These are phyloP conservation scores for Bombus superbus DNA, from an alignment of 1,140 invertebrate genomes.

Conservation along the genomic window DNA sequence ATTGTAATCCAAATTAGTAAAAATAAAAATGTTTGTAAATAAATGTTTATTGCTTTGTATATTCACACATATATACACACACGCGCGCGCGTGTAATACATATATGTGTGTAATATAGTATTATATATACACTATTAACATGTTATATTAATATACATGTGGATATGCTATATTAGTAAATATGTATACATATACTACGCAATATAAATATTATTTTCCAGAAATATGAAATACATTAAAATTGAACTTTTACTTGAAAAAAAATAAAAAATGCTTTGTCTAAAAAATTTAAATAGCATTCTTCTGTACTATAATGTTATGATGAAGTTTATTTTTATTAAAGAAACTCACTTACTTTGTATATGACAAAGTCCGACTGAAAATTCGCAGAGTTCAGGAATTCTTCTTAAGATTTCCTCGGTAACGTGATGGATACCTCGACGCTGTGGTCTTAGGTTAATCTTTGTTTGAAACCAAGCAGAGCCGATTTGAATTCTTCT, in stretches of 20 bases:
- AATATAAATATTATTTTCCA: not conserved
- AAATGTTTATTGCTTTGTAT: not conserved
- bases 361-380: slow-evolving; percentile 97
- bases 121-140: not conserved
- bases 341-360: slow-evolving; percentile 91
- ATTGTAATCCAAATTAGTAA: not conserved
- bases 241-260: not conserved
- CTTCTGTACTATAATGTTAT: not conserved
- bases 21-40: not conserved
- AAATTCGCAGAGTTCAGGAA: slow-evolving; percentile 96
- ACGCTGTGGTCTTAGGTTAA: slow-evolving; percentile 96
- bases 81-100: not conserved
- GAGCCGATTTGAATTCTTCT: slow-evolving; percentile 95
- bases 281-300: slow-evolving; percentile 15
- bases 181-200: not conserved
- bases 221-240: not conserved
- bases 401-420: slow-evolving; percentile 96
- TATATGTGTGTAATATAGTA: not conserved
- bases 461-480: slow-evolving; percentile 98
- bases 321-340: not conserved
- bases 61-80: not conserved
- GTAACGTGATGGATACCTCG: slow-evolving; percentile 97
- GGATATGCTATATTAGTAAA: not conserved
- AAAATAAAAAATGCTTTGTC: not conserved
- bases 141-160: not conserved